phyloP scores from a whole-genome alignment of 2,888 invertebrate species.

The Prenolepis imparis region DNA sequence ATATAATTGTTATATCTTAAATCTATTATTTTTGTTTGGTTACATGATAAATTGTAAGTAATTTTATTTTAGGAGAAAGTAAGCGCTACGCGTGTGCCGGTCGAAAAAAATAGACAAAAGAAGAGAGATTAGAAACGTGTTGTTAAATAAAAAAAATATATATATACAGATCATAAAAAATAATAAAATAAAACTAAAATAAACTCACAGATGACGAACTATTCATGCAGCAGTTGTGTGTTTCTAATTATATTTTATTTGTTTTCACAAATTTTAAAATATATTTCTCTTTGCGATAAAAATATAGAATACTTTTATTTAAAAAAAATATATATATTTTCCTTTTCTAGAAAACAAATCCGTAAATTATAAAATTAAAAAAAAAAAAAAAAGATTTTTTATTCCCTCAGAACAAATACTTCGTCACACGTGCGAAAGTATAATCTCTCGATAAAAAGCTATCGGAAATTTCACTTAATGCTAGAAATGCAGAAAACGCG shows the following conservation, averaged over 20 bases:
- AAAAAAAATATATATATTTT: not conserved
- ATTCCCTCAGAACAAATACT: not conserved
- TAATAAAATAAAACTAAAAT: not conserved
- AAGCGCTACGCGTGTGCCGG: conserved; percentile 73
- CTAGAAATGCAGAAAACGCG: conserved; percentile 11
- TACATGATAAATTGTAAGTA: conserved; percentile 1
- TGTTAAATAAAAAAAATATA: conserved; percentile 1
- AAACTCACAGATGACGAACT: conserved; percentile 32
- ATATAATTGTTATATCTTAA: conserved; percentile 8
- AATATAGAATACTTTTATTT: not conserved
- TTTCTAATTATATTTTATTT: not conserved
- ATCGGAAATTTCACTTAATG: conserved; percentile 16
- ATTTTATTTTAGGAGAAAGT: conserved; percentile 56
- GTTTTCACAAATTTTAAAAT: not conserved
- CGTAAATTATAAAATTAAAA: not conserved
- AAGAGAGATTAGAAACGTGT: not conserved
- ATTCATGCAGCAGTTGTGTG: conserved; percentile 1
- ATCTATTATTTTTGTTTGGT: conserved; percentile 5
- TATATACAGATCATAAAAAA: not conserved
- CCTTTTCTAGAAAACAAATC: not conserved
- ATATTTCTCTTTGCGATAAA: not conserved
- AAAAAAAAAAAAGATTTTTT: not conserved
- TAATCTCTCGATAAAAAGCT: not conserved
- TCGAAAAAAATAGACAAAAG: conserved; percentile 39
- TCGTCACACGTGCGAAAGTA: not conserved